Evolutionary conservation across 2,888 invertebrate genomes (phyloP).

Genomic region (Chrysina gloriosa): DNA sequence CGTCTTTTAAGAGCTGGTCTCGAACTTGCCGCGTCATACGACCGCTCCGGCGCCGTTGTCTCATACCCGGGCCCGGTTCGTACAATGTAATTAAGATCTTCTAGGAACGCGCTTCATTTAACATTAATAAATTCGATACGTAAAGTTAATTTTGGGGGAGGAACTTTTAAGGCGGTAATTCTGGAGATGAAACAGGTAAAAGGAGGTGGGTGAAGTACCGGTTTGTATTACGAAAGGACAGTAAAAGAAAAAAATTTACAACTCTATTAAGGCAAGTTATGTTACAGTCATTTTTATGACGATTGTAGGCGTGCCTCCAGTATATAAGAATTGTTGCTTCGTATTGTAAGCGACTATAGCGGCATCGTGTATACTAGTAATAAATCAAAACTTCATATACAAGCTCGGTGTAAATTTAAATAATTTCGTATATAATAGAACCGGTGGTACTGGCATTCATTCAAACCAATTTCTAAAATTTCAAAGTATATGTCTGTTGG

Average conservation of each 20-base stretch:
- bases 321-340: background rate
- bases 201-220: background rate
- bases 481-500: too few species aligned
- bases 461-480: too few species aligned
- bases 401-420: too few species aligned
- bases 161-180: constrained; percentile 11
- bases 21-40: constrained; percentile 11
- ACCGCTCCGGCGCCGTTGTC: background rate
- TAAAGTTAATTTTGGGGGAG: constrained; percentile 30
- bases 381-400: too few species aligned
- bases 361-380: too few species aligned
- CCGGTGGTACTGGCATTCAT: too few species aligned
- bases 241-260: constrained; percentile 32
- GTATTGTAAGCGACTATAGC: too few species aligned
- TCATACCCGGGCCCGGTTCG: background rate
- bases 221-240: background rate
- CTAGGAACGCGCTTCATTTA: constrained; percentile 28
- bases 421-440: too few species aligned
- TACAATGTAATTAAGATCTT: constrained; percentile 29
- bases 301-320: background rate
- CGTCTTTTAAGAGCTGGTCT: background rate
- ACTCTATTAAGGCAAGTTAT: constrained; percentile 31
- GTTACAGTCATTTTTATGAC: constrained; percentile 19
- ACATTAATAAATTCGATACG: constrained; percentile 36
- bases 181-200: too few species aligned